Evolutionary conservation across 2,113 vertebrate species (phyloP), one percentile per base, ranked within the genome.

Genomic region (Lasiurus cinereus): DNA sequence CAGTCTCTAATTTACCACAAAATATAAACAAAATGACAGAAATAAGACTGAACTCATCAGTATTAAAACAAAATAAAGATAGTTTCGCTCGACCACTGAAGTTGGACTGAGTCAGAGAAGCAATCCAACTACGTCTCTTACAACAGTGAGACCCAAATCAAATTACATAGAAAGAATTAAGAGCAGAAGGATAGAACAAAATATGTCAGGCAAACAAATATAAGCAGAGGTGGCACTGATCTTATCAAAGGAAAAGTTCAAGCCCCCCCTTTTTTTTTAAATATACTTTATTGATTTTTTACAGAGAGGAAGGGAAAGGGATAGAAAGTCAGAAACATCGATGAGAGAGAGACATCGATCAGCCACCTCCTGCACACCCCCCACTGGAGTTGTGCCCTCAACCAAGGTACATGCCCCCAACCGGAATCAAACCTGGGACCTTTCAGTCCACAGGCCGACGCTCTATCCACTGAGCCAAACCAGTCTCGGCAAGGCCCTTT

Each of bases 231-330:
- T 27, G 21, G 39, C 39, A 13, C n/a, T 10, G 29, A 67, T 78
- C 19, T 66, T 16, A 56, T 50, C 93, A 91, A 76, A 96, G 70
- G 79, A 43, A 79, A 79, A 94, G 79, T 83, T 94, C 78, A 94
- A 94, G 39, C 39, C 39, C 39, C 39, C 39, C 5, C 39, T 5
- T 5, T 39, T 39, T 39, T 39, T 39, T 39, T 3, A 39, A 39
- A 39, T 39, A 39, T 39, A 39, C 5, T 39, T 39, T 39, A 39
- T 39, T 39, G 39, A 39, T 39, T 39, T 39, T 39, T 39, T 39
- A 39, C 39, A 39, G 39, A 39, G 39, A 39, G 39, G 39, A 39
- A 39, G 39, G 39, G 39, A 39, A 39, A 39, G 39, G 5, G 39
- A 39, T 39, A 39, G 39, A 39, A 39, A 39, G 39, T 39, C 39